A percentile compares a stretch with the other conserved stretches of the same genome.
Evolutionary conservation across 2,888 invertebrate species (phyloP).

Genomic region (Daptonema setosum): DNA sequence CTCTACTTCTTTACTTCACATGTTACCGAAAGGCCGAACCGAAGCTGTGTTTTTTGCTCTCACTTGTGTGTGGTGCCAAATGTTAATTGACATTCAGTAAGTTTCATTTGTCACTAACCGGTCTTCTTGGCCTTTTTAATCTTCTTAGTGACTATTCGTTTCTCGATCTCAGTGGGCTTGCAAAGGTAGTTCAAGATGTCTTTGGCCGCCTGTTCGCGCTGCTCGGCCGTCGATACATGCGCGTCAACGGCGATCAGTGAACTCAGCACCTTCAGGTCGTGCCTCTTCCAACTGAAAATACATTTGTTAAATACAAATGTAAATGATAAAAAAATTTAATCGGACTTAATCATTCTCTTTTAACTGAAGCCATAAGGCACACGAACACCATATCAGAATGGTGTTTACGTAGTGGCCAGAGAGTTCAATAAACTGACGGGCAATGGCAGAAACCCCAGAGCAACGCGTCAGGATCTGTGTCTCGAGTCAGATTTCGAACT

Average conservation of each 20-base stretch:
- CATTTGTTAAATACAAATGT: not conserved
- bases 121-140: not conserved
- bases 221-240: conserved; percentile 34
- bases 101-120: not conserved
- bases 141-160: conserved; percentile 29
- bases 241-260: conserved; percentile 51
- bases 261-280: conserved; percentile 46
- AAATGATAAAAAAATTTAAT: not conserved
- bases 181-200: conserved; percentile 42
- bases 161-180: conserved; percentile 40
- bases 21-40: not conserved
- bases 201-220: conserved; percentile 39
- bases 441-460: too few relatives aligned
- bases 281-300: conserved; percentile 38
- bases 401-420: too few relatives aligned
- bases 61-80: too few relatives aligned
- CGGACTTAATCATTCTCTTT: not conserved
- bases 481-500: too few relatives aligned
- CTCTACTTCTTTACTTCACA: too few relatives aligned
- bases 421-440: too few relatives aligned
- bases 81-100: not conserved
- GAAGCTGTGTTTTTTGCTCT: not conserved
- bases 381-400: too few relatives aligned
- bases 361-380: too few relatives aligned
- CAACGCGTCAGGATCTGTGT: too few relatives aligned